These are phyloP conservation scores for Lapara coniferarum DNA, from an alignment of 2,888 invertebrate genomes.

Conservation along the genomic window DNA sequence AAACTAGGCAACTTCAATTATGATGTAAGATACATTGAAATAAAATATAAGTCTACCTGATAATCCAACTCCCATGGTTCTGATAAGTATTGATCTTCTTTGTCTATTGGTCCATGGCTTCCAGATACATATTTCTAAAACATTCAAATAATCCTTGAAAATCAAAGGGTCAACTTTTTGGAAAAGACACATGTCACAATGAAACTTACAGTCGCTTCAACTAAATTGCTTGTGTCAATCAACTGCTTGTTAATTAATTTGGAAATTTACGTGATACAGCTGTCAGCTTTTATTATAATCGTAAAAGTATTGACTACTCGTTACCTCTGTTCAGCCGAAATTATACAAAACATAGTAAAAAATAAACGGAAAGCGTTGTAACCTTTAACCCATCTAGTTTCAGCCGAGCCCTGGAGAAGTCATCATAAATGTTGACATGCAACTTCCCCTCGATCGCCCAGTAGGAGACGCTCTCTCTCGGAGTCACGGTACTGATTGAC, in stretches of 20 bases:
- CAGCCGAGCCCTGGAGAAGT: constrained; percentile 58
- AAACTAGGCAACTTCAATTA: no score
- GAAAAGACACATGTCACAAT: no score
- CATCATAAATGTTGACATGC: constrained; percentile 58
- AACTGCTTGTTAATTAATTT: no score
- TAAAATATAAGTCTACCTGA: constrained; percentile 46
- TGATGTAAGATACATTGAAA: background rate
- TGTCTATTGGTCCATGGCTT: constrained; percentile 47
- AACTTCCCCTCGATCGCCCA: constrained; percentile 68
- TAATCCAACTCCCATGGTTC: constrained; percentile 73
- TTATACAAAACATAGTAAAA: no score
- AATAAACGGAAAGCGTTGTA: no score
- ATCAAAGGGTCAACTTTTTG: no score
- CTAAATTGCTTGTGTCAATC: no score
- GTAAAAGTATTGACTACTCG: no score
- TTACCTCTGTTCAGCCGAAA: no score
- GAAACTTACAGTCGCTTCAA: no score
- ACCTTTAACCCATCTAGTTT: constrained; percentile 61
- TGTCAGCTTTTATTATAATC: no score
- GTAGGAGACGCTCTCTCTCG: constrained; percentile 53
- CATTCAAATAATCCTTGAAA: constrained; percentile 11
- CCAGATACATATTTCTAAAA: constrained; percentile 63
- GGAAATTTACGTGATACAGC: no score
- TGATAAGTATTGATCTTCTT: constrained; percentile 54
- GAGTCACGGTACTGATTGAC: constrained; percentile 59